phyloP scores from a whole-genome alignment of 30 jellyfish, hydroid and myxozoan genomes.

The Aurelia sp. region DNA sequence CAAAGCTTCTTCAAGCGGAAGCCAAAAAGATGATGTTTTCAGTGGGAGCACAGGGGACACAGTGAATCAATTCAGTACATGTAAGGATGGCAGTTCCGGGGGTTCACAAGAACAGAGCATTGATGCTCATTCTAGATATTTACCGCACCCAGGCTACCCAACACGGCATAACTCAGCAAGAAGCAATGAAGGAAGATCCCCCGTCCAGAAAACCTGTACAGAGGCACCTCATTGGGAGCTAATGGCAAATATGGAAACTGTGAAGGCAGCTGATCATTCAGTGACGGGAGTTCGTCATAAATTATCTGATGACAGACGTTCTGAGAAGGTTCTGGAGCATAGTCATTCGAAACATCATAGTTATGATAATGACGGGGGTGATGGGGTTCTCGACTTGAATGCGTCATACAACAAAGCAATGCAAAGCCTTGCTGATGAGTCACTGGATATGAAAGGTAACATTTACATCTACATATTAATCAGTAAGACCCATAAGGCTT shows the following conservation, averaged over 20 bases:
- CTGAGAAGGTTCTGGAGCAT: slow-evolving; percentile 37
- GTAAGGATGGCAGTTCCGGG: slow-evolving; percentile 36
- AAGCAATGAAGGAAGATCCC: slow-evolving; percentile 95
- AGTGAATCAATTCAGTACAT: slow-evolving; percentile 32
- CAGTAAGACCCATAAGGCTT: no score
- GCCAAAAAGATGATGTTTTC: not conserved
- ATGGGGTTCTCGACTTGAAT: not conserved
- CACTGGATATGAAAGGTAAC: slow-evolving; percentile 46
- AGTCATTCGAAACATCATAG: slow-evolving; percentile 16
- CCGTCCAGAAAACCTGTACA: slow-evolving; percentile 84
- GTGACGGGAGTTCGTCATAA: slow-evolving; percentile 36
- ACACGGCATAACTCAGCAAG: slow-evolving; percentile 97
- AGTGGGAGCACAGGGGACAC: slow-evolving; percentile 78
- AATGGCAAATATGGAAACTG: slow-evolving; percentile 28
- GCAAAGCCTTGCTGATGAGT: slow-evolving; percentile 31
- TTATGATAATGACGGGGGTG: slow-evolving; percentile 21
- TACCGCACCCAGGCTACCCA: slow-evolving; percentile 95
- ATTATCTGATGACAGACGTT: slow-evolving; percentile 45
- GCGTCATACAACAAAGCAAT: not conserved
- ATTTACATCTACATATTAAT: no score
- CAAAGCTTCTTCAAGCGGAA: slow-evolving; percentile 16
- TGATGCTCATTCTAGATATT: slow-evolving; percentile 31
- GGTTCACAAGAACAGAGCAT: slow-evolving; percentile 69
- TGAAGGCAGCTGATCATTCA: slow-evolving; percentile 48
- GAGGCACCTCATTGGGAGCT: slow-evolving; percentile 58